A percentile compares a stretch with the other conserved stretches of the same genome.
Evolutionary conservation across 1,140 invertebrate genomes (phyloP).

Genomic region (Anoplophora glabripennis): DNA sequence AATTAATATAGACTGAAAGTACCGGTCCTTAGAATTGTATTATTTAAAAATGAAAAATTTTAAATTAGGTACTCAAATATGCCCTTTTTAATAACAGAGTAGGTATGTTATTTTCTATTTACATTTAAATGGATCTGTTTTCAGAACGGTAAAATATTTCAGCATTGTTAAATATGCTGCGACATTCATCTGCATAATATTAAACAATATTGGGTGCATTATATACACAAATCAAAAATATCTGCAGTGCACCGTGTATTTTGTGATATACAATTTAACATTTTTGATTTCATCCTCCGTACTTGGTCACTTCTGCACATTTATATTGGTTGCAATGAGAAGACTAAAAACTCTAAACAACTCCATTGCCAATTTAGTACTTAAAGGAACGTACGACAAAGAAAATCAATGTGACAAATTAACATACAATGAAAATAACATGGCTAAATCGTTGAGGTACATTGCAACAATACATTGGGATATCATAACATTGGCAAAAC

Average conservation of each 20-base stretch:
- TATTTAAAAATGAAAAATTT: too few relatives aligned
- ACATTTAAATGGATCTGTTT: too few relatives aligned
- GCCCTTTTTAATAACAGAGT: too few relatives aligned
- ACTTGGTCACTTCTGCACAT: slow-evolving; percentile 8
- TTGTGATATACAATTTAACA: slow-evolving; percentile 11
- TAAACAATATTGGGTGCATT: too few relatives aligned
- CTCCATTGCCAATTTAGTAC: neutral
- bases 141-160: too few relatives aligned
- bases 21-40: too few relatives aligned
- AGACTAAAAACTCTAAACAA: slow-evolving; percentile 10
- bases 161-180: too few relatives aligned
- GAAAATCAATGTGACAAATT: slow-evolving; percentile 1
- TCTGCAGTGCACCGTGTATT: slow-evolving; percentile 6
- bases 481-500: neutral
- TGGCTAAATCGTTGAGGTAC: slow-evolving; percentile 1
- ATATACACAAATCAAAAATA: neutral
- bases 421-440: slow-evolving; percentile 5
- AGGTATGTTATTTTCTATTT: too few relatives aligned
- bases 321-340: slow-evolving; percentile 5
- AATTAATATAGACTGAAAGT: too few relatives aligned
- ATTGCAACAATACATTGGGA: too few relatives aligned
- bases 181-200: too few relatives aligned
- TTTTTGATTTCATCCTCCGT: slow-evolving; percentile 9
- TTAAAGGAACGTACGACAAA: neutral
- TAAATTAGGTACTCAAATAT: too few relatives aligned